These are phyloP conservation scores for Callorhinus ursinus DNA, from an alignment of 2,113 vertebrate species.

Conservation along the genomic window DNA sequence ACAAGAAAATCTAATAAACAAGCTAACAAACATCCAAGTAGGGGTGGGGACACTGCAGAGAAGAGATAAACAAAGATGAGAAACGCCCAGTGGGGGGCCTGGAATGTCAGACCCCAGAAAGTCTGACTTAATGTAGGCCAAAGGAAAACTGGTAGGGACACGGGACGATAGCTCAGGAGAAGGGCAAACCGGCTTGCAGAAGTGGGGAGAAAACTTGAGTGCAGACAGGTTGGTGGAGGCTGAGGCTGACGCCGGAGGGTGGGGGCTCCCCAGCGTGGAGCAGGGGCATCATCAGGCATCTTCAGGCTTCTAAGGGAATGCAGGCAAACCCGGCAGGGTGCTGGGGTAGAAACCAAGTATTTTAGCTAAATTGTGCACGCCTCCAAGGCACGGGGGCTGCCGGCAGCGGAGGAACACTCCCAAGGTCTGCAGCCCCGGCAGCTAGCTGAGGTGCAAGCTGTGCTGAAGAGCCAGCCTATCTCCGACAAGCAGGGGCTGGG, in stretches of 20 bases:
- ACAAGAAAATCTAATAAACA: conserved; percentile 65
- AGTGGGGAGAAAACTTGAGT: neutral
- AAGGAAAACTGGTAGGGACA: neutral
- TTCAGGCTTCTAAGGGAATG: neutral
- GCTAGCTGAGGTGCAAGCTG: neutral
- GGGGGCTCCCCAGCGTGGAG: neutral
- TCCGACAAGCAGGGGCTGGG: neutral
- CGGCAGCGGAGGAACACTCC: neutral
- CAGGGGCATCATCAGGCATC: neutral
- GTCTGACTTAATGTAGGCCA: conserved; percentile 10
- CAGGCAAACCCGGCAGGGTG: neutral
- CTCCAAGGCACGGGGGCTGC: neutral
- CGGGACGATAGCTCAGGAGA: neutral
- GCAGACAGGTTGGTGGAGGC: neutral
- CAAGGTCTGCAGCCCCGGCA: neutral
- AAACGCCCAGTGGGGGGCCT: conserved; percentile 52
- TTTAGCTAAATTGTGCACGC: neutral
- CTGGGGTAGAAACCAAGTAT: neutral
- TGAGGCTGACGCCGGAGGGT: neutral
- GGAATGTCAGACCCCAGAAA: conserved; percentile 77
- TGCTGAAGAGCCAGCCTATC: neutral
- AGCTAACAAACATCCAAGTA: conserved; percentile 41
- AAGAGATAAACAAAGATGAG: conserved; percentile 74
- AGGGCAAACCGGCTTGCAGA: neutral
- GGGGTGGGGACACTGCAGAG: conserved; percentile 45